These are phyloP conservation scores for Meleagris gallopavo DNA, from an alignment of 2,113 vertebrate genomes.

Conservation along the genomic window DNA sequence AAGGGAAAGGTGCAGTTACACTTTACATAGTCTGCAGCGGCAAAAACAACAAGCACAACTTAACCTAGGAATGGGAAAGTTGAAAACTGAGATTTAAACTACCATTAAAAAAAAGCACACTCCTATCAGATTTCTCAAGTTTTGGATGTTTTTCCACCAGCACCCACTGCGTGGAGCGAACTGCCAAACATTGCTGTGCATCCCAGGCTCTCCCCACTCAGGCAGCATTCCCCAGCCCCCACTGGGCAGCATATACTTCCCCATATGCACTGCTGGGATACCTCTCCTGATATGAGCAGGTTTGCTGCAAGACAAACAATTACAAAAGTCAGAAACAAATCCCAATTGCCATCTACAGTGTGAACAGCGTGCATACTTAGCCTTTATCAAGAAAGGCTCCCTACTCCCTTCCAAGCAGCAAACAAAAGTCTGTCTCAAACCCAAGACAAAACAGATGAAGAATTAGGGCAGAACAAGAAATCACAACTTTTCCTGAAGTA, in stretches of 20 bases:
- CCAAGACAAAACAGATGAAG: not conserved
- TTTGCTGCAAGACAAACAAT: not conserved
- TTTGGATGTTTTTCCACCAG: accelerated
- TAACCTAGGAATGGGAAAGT: not conserved
- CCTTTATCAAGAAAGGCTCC: not conserved
- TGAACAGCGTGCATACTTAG: not conserved
- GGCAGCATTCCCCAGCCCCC: not conserved
- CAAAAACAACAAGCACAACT: not conserved
- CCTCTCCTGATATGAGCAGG: not conserved
- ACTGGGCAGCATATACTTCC: not conserved
- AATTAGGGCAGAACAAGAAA: not conserved
- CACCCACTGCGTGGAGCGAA: accelerated
- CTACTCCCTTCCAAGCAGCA: not conserved
- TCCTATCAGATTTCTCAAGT: not conserved
- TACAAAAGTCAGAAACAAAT: not conserved
- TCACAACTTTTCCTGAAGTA: not conserved
- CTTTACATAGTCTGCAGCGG: not conserved
- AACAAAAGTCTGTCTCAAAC: not conserved
- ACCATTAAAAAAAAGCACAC: not conserved
- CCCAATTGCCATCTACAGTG: not conserved
- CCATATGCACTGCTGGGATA: not conserved
- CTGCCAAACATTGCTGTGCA: not conserved
- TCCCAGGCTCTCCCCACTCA: not conserved
- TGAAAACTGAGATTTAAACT: not conserved
- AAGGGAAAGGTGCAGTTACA: not conserved